Percentiles rank a stretch among this genome's conserved stretches.
These are phyloP conservation scores for Paramuricea clavata DNA, from an alignment of 92 coral and sea anemone genomes.

Conservation along the genomic window DNA sequence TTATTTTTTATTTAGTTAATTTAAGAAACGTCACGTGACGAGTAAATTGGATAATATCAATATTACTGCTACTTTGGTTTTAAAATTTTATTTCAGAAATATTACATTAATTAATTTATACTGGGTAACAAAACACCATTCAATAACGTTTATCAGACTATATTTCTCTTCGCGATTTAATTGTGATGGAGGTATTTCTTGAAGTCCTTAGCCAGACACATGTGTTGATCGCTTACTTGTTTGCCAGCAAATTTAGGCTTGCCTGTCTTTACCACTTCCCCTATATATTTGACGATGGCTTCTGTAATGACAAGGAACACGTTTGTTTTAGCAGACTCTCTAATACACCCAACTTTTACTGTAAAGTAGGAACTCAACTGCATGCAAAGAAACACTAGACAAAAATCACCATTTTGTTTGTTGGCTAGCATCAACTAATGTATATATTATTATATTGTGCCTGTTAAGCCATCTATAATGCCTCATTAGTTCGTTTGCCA, in stretches of 20 bases:
- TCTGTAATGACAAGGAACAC: background rate
- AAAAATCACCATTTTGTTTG: too few species aligned
- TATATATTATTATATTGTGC: too few species aligned
- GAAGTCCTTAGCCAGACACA: constrained; percentile 33
- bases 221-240: background rate
- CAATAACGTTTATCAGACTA: background rate
- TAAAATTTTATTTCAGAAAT: background rate
- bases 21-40: too few species aligned
- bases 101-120: background rate
- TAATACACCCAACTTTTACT: too few species aligned
- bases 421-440: too few species aligned
- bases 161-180: background rate
- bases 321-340: background rate
- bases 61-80: too few species aligned
- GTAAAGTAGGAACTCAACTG: too few species aligned
- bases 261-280: background rate
- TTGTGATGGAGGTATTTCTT: constrained; percentile 21
- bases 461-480: too few species aligned
- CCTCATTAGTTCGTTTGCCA: too few species aligned
- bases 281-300: background rate
- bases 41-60: too few species aligned
- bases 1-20: too few species aligned
- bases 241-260: constrained; percentile 4
- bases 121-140: background rate
- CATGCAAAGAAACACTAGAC: too few species aligned